Percentiles rank a stretch among this genome's conserved stretches.
These are phyloP conservation scores for Cydia splendana DNA, from an alignment of 1,140 invertebrate species.

Conservation along the genomic window DNA sequence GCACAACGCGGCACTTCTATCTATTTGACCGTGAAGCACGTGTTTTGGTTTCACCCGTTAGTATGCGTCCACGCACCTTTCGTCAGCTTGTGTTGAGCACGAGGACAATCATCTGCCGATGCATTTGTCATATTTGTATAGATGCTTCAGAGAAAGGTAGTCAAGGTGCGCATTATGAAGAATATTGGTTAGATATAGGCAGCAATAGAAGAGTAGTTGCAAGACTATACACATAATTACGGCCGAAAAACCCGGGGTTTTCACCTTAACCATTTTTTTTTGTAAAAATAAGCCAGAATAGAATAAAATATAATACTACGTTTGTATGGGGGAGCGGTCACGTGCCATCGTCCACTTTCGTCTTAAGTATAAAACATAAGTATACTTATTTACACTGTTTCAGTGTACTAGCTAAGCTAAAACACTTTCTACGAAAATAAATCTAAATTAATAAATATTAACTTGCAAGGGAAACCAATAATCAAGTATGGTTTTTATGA, in stretches of 20 bases:
- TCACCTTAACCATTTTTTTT: too few relatives aligned
- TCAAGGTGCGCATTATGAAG: slow-evolving; percentile 2
- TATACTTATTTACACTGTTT: too few relatives aligned
- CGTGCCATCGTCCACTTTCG: too few relatives aligned
- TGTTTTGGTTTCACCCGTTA: slow-evolving; percentile 43
- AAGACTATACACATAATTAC: neutral
- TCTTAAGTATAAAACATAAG: too few relatives aligned
- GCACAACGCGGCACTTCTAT: slow-evolving; percentile 48
- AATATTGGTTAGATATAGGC: neutral
- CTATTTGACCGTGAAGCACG: slow-evolving; percentile 46
- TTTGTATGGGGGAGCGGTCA: too few relatives aligned
- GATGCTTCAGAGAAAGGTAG: slow-evolving; percentile 5
- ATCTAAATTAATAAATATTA: neutral
- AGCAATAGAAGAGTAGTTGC: neutral
- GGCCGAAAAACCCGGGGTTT: too few relatives aligned
- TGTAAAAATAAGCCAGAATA: too few relatives aligned
- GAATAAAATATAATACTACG: too few relatives aligned
- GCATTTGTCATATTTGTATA: slow-evolving; percentile 32
- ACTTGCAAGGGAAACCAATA: neutral
- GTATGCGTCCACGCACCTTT: slow-evolving; percentile 37
- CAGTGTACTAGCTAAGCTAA: too few relatives aligned
- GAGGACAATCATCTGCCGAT: slow-evolving; percentile 38
- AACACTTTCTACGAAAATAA: neutral
- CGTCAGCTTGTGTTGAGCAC: slow-evolving; percentile 42
- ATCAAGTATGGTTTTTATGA: neutral